These are phyloP conservation scores for Oryzias melastigma DNA, from an alignment of 2,113 vertebrate genomes.

Conservation along the genomic window DNA sequence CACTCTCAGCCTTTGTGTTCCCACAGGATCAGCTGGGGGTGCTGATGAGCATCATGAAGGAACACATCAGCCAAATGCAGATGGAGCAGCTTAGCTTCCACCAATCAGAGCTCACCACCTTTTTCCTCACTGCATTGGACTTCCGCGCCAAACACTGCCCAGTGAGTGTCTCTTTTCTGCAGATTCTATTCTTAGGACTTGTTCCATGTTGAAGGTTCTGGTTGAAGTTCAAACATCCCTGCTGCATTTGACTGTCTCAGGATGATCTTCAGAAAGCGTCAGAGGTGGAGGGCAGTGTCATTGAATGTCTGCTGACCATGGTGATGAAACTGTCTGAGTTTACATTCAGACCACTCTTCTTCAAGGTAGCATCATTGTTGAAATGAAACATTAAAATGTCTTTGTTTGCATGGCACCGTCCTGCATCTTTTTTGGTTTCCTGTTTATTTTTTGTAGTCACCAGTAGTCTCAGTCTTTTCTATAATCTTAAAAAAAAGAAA, in stretches of 20 bases:
- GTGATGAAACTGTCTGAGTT: conserved; percentile 95
- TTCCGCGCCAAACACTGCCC: conserved; percentile 83
- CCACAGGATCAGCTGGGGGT: conserved; percentile 79
- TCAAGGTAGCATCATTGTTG: conserved; percentile 82
- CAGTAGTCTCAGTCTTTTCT: too few species aligned
- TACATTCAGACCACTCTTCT: conserved; percentile 94
- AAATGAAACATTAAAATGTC: too few species aligned
- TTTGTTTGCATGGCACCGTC: too few species aligned
- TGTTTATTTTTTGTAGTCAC: too few species aligned
- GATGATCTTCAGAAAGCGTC: conserved; percentile 81
- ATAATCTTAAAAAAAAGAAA: too few species aligned
- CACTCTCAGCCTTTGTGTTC: neutral
- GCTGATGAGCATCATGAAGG: conserved; percentile 87
- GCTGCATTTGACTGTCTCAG: conserved; percentile 55
- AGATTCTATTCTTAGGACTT: neutral
- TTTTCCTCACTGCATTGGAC: conserved; percentile 90
- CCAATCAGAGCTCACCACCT: conserved; percentile 87
- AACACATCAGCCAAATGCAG: conserved; percentile 87
- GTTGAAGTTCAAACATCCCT: neutral
- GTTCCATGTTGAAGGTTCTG: neutral
- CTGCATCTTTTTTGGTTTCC: too few species aligned
- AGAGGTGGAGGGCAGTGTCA: conserved; percentile 80
- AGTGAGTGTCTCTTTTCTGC: conserved; percentile 64
- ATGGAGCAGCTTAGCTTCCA: conserved; percentile 84
- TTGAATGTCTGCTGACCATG: conserved; percentile 88